Conservation (phyloP, 2,113 vertebrate species). For the Rhinolophus ferrumequinum region DNA sequence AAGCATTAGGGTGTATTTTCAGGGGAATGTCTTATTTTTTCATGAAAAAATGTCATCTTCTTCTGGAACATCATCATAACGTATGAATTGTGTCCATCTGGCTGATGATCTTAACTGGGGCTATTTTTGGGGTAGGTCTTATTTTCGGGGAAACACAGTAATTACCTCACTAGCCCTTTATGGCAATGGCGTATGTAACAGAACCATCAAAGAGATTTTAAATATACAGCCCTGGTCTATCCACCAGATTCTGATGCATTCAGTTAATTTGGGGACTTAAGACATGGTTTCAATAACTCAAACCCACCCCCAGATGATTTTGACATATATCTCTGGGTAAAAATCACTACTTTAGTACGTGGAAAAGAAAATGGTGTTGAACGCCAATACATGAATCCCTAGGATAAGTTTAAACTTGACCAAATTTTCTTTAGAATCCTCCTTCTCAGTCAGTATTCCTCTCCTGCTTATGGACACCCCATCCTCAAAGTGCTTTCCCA, state of each 20-base stretch:
- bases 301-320: background rate
- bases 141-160: background rate
- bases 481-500: slow-evolving; percentile 37
- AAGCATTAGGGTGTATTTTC: too few relatives aligned
- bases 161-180: background rate
- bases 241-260: background rate
- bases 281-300: background rate
- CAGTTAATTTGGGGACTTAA: background rate
- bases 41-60: too few relatives aligned
- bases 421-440: slow-evolving; percentile 31
- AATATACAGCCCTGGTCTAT: background rate
- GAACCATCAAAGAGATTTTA: background rate
- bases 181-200: background rate
- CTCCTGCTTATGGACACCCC: background rate
- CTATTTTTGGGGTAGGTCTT: too few relatives aligned
- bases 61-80: too few relatives aligned
- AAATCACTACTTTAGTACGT: background rate
- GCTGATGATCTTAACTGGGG: too few relatives aligned
- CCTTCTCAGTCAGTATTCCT: slow-evolving; percentile 21
- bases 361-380: background rate
- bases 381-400: background rate
- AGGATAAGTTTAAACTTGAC: slow-evolving; percentile 28
- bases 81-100: too few relatives aligned
- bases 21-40: too few relatives aligned
- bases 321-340: background rate